Evolutionary conservation across 2,888 invertebrate genomes (phyloP), one percentile per base, ranked within the genome.

Genomic region (Carpatolechia fugitivella): DNA sequence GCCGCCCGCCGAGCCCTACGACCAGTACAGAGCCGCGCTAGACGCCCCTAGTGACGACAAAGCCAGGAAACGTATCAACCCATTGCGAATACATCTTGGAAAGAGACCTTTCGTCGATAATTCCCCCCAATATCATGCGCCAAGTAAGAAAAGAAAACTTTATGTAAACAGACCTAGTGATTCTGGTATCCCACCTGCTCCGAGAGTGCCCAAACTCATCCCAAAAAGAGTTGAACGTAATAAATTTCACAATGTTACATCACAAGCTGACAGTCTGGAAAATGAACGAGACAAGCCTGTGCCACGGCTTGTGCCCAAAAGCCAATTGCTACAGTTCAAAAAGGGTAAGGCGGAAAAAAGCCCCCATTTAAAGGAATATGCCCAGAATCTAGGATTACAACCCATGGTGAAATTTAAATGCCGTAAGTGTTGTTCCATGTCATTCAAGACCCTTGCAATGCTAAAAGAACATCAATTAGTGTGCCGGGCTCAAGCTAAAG

Each of bases 401-500:
- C 93, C 94, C 5, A 92, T 93, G 75, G 92, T 94, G 49, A 93
- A 94, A 79, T 93, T 93, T 73, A 94, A 93, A 73, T 96, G 96
- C 75, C 91, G 93, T 41, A 95, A 94, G 76, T 96, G 96, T 82
- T 92, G 92, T 70, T 91, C 91, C 36, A 92, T 93, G 65, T 93
- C 93, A 56, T 94, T 94, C 76, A 92, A 93, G 63, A 92, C 93
- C 10, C 81, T 94, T 61, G 90, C 91, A 33, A 91, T 92, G 79
- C 82, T 95, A 48, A 94, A 94, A 70, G 94, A 93, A 63, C 95
- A 95, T 78, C 93, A 94, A 69, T 83, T 92, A 53, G 85, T 91
- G 54, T 95, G 95, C 72, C 88, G 83, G 46, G 88, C 88, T 52
- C 83, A 88, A 64, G 83, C 84, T 1, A 83, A 84, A 56, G 85